phyloP scores from a whole-genome alignment of 2,797 vertebrate species.

The Acrocephalus scirpaceus region DNA sequence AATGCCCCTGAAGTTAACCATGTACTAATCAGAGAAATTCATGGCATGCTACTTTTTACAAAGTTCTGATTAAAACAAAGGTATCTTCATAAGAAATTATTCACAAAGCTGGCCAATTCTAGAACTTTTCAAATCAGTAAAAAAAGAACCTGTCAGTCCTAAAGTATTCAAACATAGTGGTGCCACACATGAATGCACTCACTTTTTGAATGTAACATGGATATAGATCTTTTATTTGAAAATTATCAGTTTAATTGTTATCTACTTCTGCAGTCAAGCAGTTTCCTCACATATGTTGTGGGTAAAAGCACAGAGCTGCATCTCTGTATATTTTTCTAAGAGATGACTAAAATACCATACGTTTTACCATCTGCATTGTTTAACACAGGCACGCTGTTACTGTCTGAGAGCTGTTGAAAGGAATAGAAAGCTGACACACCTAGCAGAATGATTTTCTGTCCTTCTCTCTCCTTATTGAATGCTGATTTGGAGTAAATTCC shows the following conservation, averaged over 20 bases:
- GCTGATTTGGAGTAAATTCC: neutral
- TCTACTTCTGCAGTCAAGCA: neutral
- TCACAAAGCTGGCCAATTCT: neutral
- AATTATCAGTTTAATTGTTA: neutral
- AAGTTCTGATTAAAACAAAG: neutral
- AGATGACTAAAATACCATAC: neutral
- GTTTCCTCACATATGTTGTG: neutral
- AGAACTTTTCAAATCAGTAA: neutral
- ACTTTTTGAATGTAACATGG: neutral
- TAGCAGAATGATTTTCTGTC: neutral
- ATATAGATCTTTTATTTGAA: neutral
- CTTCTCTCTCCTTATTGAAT: neutral
- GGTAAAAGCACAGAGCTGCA: neutral
- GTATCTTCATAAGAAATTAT: neutral
- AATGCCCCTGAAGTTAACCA: neutral
- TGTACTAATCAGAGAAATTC: neutral
- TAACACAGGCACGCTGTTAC: neutral
- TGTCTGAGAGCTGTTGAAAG: neutral
- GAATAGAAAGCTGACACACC: neutral
- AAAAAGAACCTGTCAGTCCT: neutral
- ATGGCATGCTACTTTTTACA: neutral
- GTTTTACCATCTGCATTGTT: neutral
- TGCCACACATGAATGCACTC: neutral
- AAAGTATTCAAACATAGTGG: neutral
- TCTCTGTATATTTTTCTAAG: neutral